Conservation (phyloP, 2,888 invertebrate genomes). For the Drosophila borealis region DNA sequence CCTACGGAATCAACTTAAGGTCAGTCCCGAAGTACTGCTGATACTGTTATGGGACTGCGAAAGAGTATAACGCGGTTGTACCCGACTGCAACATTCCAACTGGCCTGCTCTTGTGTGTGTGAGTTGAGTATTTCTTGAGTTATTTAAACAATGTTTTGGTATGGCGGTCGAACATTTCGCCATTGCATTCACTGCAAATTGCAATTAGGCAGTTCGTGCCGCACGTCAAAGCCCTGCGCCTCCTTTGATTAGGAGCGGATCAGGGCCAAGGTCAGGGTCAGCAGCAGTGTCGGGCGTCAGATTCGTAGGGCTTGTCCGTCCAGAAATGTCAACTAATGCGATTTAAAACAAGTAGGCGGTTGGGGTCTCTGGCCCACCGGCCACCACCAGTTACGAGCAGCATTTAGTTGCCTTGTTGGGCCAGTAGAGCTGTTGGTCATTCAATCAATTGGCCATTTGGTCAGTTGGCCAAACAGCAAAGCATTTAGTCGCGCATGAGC, state of each 20-base stretch:
- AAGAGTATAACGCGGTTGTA: no score
- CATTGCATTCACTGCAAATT: constrained; percentile 44
- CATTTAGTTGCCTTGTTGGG: neutral
- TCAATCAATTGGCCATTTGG: constrained; percentile 21
- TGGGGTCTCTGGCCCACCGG: neutral
- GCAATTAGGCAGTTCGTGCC: constrained; percentile 52
- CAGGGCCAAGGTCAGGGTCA: constrained; percentile 20
- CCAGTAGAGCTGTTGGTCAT: constrained; percentile 10
- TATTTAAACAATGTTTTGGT: neutral
- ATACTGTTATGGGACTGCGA: no score
- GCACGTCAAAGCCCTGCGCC: constrained; percentile 34
- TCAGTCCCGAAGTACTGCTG: no score
- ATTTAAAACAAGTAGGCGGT: constrained; percentile 8
- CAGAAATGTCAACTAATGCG: constrained; percentile 21
- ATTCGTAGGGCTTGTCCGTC: neutral
- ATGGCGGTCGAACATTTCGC: constrained; percentile 11
- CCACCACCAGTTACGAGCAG: no score
- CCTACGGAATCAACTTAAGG: no score
- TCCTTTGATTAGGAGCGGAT: constrained; percentile 6
- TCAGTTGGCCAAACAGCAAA: constrained; percentile 47
- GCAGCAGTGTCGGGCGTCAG: constrained; percentile 6
- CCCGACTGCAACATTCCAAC: no score
- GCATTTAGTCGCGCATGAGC: constrained; percentile 58
- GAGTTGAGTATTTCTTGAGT: no score
- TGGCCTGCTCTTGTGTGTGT: no score